Percentiles rank a stretch among this genome's conserved stretches.
Conservation (phyloP, 2,888 invertebrate genomes). For the Ormyrus rosae region DNA sequence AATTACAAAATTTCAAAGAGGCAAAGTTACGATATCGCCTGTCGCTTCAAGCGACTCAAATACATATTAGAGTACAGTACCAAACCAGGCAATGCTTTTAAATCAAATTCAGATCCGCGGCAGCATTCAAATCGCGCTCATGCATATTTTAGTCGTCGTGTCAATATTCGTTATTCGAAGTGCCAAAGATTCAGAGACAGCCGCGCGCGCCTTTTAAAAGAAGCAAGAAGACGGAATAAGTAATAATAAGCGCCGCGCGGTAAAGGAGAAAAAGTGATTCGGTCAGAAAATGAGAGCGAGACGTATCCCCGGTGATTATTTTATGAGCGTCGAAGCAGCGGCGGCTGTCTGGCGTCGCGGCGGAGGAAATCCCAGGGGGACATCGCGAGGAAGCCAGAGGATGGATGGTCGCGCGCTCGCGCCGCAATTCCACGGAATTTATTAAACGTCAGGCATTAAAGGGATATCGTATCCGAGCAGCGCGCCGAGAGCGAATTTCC, state of each 20-base stretch:
- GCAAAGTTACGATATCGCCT: too few species aligned
- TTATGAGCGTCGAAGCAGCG: constrained; percentile 34
- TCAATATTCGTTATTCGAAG: constrained; percentile 41
- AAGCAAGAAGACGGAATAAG: constrained; percentile 36
- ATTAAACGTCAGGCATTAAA: constrained; percentile 63
- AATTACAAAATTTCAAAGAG: too few species aligned
- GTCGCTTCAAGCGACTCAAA: too few species aligned
- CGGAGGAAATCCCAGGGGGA: constrained; percentile 42
- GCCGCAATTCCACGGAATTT: constrained; percentile 60
- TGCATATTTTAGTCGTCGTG: neutral
- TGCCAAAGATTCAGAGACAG: neutral
- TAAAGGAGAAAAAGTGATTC: constrained; percentile 46
- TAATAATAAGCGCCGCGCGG: constrained; percentile 27
- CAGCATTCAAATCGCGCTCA: neutral
- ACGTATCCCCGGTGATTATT: constrained; percentile 43
- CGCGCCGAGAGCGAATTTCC: constrained; percentile 59
- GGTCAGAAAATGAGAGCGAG: constrained; percentile 15
- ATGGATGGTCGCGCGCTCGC: constrained; percentile 40
- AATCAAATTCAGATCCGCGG: neutral
- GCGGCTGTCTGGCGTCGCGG: neutral
- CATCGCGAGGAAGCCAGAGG: constrained; percentile 25
- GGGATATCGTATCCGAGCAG: constrained; percentile 60
- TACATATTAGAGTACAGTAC: too few species aligned
- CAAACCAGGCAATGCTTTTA: too few species aligned
- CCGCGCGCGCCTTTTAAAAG: constrained; percentile 15